Evolutionary conservation across 2,797 vertebrate species (phyloP).

Genomic region (Podarcis lilfordi): DNA sequence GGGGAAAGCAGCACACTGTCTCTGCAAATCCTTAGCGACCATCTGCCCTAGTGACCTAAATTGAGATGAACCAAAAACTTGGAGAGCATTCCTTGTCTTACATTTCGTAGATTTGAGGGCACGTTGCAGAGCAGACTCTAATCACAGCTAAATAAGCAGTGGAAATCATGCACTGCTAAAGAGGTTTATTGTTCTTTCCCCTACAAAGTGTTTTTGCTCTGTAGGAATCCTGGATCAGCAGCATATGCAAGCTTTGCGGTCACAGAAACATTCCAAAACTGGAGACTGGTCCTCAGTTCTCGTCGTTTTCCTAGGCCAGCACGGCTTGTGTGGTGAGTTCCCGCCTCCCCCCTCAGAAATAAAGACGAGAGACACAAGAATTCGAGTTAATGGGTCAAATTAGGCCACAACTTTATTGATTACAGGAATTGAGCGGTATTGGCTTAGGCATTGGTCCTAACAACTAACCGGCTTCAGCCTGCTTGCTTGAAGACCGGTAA

Average conservation of each 20-base stretch:
- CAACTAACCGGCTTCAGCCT: too few relatives aligned
- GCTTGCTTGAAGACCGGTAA: too few relatives aligned
- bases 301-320: not conserved
- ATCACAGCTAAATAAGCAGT: not conserved
- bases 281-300: not conserved
- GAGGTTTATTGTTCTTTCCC: not conserved
- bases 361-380: too few relatives aligned
- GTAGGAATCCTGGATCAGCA: not conserved
- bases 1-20: not conserved
- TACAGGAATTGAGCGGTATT: too few relatives aligned
- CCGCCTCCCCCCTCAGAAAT: too few relatives aligned
- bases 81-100: not conserved
- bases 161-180: not conserved
- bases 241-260: not conserved
- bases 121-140: not conserved
- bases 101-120: not conserved
- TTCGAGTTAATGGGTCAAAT: too few relatives aligned
- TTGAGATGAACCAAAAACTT: not conserved
- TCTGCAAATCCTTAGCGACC: not conserved
- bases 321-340: not conserved
- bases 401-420: too few relatives aligned
- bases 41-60: not conserved
- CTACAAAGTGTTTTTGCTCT: not conserved
- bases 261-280: not conserved
- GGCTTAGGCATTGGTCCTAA: too few relatives aligned